Percentiles rank a stretch among this genome's conserved stretches.
These are phyloP conservation scores for Aegithalos caudatus DNA, from an alignment of 2,113 vertebrate genomes.

Conservation along the genomic window DNA sequence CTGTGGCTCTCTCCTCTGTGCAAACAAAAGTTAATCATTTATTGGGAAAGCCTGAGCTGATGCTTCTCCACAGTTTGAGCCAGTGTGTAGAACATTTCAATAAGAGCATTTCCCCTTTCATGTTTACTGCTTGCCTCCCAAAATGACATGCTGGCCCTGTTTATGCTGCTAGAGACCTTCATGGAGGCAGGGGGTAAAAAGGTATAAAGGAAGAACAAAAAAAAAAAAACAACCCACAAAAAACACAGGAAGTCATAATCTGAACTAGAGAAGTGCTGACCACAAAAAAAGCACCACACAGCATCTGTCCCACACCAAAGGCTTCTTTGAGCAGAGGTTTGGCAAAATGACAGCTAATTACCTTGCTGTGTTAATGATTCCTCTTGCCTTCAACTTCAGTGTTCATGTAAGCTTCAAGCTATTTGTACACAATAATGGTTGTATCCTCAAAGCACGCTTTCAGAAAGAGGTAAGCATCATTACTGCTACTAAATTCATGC, in stretches of 20 bases:
- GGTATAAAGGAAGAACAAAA: background rate
- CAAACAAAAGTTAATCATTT: constrained; percentile 47
- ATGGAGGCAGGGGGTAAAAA: background rate
- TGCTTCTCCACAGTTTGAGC: background rate
- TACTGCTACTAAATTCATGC: background rate
- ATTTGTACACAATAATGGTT: background rate
- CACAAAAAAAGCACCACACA: background rate
- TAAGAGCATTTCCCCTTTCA: accelerated
- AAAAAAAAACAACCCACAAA: background rate
- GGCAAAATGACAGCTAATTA: background rate
- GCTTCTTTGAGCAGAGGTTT: background rate
- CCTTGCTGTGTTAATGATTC: background rate
- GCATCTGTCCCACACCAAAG: background rate
- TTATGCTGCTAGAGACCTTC: background rate
- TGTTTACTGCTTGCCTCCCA: background rate
- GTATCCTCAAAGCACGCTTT: background rate
- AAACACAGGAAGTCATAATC: background rate
- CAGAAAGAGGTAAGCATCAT: background rate
- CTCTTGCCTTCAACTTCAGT: background rate
- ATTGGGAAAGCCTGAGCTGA: background rate
- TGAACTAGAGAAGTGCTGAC: background rate
- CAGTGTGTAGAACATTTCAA: background rate
- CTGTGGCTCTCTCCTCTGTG: background rate
- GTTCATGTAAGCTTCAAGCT: background rate
- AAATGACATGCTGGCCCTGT: background rate